Evolutionary conservation across 2,113 vertebrate species (phyloP), one percentile per base, ranked within the genome.

Genomic region (Sinosuthora webbiana): DNA sequence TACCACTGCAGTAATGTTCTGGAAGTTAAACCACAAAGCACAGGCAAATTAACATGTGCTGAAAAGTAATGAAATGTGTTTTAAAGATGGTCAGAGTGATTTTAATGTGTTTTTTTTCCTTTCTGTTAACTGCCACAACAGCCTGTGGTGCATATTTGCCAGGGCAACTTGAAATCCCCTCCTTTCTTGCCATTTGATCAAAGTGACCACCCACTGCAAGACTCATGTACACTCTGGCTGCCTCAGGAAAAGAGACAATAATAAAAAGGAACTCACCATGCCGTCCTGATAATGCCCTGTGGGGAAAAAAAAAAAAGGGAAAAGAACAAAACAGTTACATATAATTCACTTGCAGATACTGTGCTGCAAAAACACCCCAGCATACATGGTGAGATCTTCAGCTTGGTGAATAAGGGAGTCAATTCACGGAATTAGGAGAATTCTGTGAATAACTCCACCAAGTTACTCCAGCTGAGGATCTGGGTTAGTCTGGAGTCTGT

Each of bases 221-320:
- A 89, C 53, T 33, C 52, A 83, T 33, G 21, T 24, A 35, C 35
- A 60, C 24, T 44, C 30, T 53, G 71, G 56, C 68, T 93, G 89
- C 42, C 59, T 62, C 76, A 76, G 76, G 70, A 50, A 90, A 86
- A 84, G 81, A 63, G 57, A 70, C 28, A 84, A 94, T 57, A 83
- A 80, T 73, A 59, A 81, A 69, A 69, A 92, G 13, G 15, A 81
- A 98, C 99, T 94, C 98, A 99, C 99, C 99, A 49, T 99, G 99
- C 95, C 99, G 98, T 97, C 99, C 99, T 27, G 99, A 99, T 74
- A 99, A 98, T 28, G 99, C 99, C 97, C 99, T 99, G 87, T 11
- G 52, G 76, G 49, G 14, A 41, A 74, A 15, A n/a, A 56, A 55
- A 57, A 23, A 57, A 28, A 82, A 42, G 14, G 33, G 4, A 65